Conservation (phyloP, 2,888 invertebrate species). For the Xanthorhoe designata region DNA sequence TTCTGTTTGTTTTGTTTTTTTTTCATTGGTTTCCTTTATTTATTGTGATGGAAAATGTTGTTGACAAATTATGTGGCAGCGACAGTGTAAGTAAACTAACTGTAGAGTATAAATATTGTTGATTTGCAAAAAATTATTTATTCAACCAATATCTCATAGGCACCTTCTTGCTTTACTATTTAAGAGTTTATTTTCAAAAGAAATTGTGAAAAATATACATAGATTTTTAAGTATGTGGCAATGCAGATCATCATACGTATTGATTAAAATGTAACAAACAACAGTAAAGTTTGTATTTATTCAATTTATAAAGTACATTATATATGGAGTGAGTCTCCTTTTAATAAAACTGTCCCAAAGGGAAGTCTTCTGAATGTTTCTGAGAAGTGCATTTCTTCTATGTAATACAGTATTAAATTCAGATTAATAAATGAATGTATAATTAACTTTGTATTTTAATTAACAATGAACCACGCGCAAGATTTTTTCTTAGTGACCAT, state of each 20-base stretch:
- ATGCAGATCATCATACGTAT: conserved; percentile 84
- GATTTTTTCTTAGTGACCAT: no score
- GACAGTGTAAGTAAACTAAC: conserved; percentile 73
- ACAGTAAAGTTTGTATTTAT: conserved; percentile 72
- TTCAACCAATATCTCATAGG: conserved; percentile 76
- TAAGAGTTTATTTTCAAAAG: conserved; percentile 74
- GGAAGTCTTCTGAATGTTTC: conserved; percentile 95
- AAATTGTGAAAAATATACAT: conserved; percentile 84
- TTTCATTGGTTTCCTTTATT: conserved; percentile 75
- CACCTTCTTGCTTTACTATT: conserved; percentile 77
- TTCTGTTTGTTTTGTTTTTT: conserved; percentile 67
- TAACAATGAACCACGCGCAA: background rate
- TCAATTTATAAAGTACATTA: conserved; percentile 69
- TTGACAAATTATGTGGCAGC: conserved; percentile 83
- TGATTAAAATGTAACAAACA: conserved; percentile 73
- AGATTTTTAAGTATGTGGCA: conserved; percentile 86
- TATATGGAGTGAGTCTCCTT: conserved; percentile 69
- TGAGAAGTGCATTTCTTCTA: conserved; percentile 96
- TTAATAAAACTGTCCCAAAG: conserved; percentile 81
- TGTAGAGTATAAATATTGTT: conserved; percentile 79
- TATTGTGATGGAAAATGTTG: conserved; percentile 83
- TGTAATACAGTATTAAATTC: conserved; percentile 95
- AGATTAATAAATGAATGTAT: conserved; percentile 85
- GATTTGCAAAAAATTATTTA: conserved; percentile 85
- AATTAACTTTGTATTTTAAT: conserved; percentile 51